Base-by-base conservation (phyloP, 2,888 invertebrate species). In the Netelia virgata region DNA sequence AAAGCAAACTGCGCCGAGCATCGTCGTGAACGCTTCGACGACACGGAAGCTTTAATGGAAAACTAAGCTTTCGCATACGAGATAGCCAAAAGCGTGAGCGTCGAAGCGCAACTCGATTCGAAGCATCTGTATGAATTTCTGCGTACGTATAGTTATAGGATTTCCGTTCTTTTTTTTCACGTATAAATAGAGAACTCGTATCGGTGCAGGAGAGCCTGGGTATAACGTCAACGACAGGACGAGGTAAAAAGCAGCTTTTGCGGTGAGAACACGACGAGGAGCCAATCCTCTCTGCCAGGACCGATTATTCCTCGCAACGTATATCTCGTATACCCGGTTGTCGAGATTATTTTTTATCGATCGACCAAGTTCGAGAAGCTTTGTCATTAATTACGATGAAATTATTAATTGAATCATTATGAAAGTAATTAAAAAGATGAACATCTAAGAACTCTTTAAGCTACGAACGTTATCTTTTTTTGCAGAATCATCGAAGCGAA, bases 11-110 rank as follows among this genome's bases (percentile, higher is more conserved):
- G 57, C 74, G 36, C 23, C 36, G 81, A 78, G 20, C 41, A 16
- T 28, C 75, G 50, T 66, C 78, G 64, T 61, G 53, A 57, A 77
- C 68, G 78, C 59, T 63, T 75, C 74, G 57, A 75, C 61, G 70
- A 85, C 73, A 79, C 79, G 82, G 76, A 76, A 74, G 85, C 82
- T 88, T 84, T 86, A 83, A 88, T 83, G 87, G 88, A 87, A 88
- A 89, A 87, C 86, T 89, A 81, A 88, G 87, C 87, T 76, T 70
- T 61, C 20, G 68, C 85, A 81, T 84, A 36, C 36, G 78, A 75
- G 69, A 74, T 43, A 43, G 20, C 61, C 72, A 50, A 41, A 66
- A 20, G 18, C 53, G 50, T 14, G 55, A 66, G 50, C 63, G 72
- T 76, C 16, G 50, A 53, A 80, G 75, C 75, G 70, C 57, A 66